These are phyloP conservation scores for Eretmocerus hayati DNA, from an alignment of 2,888 invertebrate genomes.

Conservation along the genomic window DNA sequence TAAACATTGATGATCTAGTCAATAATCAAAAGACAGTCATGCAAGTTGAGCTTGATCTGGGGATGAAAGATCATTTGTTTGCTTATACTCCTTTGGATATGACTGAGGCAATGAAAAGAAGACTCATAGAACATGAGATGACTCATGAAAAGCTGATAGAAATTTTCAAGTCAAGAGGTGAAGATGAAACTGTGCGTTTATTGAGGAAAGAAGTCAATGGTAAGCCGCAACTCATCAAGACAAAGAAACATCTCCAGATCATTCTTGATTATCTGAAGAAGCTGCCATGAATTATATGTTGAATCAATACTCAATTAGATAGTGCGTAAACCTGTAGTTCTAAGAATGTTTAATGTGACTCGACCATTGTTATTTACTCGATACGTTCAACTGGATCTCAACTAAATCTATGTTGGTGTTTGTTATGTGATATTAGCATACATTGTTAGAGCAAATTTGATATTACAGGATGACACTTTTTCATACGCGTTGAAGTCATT, in stretches of 20 bases:
- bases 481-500: too few relatives aligned
- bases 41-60: background rate
- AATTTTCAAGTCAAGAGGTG: slow-evolving; percentile 3
- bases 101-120: background rate
- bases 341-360: too few relatives aligned
- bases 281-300: too few relatives aligned
- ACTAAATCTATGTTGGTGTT: too few relatives aligned
- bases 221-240: background rate
- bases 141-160: background rate
- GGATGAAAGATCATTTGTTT: too few relatives aligned
- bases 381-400: too few relatives aligned
- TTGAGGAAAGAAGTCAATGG: background rate
- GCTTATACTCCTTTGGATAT: background rate
- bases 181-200: background rate
- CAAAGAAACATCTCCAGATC: background rate
- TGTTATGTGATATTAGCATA: too few relatives aligned
- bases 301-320: too few relatives aligned
- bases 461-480: too few relatives aligned
- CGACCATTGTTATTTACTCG: too few relatives aligned
- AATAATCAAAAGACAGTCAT: background rate
- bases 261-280: background rate
- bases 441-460: too few relatives aligned
- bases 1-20: background rate
- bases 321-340: too few relatives aligned
- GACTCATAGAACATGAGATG: background rate